Conservation (phyloP, 1,140 invertebrate genomes). For the Drosophila ohnishii region DNA sequence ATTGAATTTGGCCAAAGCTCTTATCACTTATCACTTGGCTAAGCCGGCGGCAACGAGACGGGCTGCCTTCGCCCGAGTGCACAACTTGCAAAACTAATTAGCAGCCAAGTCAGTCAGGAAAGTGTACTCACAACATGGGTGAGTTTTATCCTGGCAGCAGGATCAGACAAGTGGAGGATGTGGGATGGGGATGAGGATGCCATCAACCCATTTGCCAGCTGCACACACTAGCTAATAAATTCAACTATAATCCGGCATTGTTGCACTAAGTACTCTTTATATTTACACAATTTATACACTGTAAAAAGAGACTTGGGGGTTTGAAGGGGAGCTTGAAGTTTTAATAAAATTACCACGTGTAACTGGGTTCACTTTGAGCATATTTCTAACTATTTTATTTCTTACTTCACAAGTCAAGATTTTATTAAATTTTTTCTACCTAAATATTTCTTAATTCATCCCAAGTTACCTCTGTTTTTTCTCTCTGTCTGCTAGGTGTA, state of each 20-base stretch:
- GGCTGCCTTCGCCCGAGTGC: slow-evolving; percentile 29
- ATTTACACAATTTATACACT: slow-evolving; percentile 72
- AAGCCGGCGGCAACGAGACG: slow-evolving; percentile 24
- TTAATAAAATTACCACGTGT: no score
- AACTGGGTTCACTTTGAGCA: no score
- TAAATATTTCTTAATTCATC: neutral
- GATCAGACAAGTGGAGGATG: neutral
- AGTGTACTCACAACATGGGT: slow-evolving; percentile 19
- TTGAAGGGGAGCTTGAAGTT: no score
- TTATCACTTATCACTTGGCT: slow-evolving; percentile 63
- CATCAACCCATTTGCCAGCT: slow-evolving; percentile 51
- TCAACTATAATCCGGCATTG: slow-evolving; percentile 78
- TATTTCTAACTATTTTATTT: no score
- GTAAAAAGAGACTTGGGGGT: neutral
- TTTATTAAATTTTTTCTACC: no score
- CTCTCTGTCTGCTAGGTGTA: neutral
- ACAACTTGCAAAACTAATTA: slow-evolving; percentile 66
- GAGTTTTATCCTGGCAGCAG: slow-evolving; percentile 14
- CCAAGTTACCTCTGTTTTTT: neutral
- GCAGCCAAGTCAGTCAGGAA: slow-evolving; percentile 59
- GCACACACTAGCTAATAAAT: slow-evolving; percentile 75
- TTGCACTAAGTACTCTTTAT: slow-evolving; percentile 80
- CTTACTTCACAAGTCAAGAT: no score
- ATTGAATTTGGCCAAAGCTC: slow-evolving; percentile 56
- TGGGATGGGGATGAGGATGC: neutral